Conservation (phyloP, 2,113 vertebrate species). For the Nicator chloris region DNA sequence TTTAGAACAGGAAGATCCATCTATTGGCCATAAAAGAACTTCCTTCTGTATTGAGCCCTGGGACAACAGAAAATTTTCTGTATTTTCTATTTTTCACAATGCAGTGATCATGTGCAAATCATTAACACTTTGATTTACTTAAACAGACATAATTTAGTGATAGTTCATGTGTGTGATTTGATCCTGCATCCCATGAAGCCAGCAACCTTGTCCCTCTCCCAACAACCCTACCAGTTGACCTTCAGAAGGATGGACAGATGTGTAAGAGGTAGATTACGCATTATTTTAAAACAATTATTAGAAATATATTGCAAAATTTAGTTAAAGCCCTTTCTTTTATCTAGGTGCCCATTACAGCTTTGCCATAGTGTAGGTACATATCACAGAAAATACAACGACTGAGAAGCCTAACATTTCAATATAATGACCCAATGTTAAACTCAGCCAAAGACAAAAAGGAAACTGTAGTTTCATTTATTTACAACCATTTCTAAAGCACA, state of each 20-base stretch:
- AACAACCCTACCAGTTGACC: background rate
- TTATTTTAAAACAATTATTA: background rate
- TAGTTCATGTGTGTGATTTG: background rate
- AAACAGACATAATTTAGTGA: background rate
- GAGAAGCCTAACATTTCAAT: background rate
- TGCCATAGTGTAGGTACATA: background rate
- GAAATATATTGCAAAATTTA: background rate
- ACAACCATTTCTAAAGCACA: background rate
- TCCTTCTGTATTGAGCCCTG: background rate
- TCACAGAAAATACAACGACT: background rate
- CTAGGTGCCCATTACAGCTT: background rate
- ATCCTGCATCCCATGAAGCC: background rate
- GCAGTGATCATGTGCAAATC: background rate
- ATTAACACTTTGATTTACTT: background rate
- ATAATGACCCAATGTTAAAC: background rate
- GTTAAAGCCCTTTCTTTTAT: background rate
- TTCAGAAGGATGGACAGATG: background rate
- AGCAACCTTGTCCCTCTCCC: background rate
- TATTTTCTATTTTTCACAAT: background rate
- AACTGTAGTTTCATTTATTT: background rate
- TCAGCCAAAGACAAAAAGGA: background rate
- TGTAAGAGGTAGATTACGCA: background rate
- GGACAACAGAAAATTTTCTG: background rate
- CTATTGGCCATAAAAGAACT: background rate
- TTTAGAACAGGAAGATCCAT: background rate